Evolutionary conservation across 2,888 invertebrate species (phyloP).

Genomic region (Philaethria dido): DNA sequence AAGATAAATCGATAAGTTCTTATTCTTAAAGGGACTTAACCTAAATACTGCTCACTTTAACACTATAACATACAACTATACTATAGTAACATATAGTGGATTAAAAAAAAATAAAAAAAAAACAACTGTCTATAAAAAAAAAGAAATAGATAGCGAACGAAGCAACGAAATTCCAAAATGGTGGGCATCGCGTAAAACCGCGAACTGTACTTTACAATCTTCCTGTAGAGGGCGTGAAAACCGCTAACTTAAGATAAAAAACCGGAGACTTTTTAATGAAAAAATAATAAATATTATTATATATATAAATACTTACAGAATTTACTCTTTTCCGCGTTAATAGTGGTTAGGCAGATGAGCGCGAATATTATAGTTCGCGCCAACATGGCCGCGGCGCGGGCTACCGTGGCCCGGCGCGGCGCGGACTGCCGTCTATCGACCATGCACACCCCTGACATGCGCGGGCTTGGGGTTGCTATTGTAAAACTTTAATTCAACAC

Average conservation of each 20-base stretch:
- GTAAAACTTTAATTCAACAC: conserved; percentile 19
- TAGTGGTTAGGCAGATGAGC: conserved; percentile 61
- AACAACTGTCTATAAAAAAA: not conserved
- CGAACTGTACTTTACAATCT: conserved; percentile 44
- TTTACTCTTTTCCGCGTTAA: conserved; percentile 80
- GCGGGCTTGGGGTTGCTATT: conserved; percentile 51
- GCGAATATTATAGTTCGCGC: conserved; percentile 69
- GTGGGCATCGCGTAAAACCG: conserved; percentile 50
- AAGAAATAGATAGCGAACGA: conserved; percentile 25
- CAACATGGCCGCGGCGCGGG: conserved; percentile 73
- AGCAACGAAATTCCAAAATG: conserved; percentile 47
- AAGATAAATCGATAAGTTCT: conserved; percentile 17
- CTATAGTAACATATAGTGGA: not conserved
- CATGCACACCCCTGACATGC: conserved; percentile 42
- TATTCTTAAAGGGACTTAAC: conserved; percentile 19
- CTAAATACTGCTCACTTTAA: not conserved
- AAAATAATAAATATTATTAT: not conserved
- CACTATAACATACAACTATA: not conserved
- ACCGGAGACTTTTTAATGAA: too few relatives aligned
- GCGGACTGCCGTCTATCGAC: conserved; percentile 63
- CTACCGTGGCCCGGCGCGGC: conserved; percentile 55
- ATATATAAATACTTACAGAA: conserved; percentile 71
- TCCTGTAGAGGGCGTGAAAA: conserved; percentile 48
- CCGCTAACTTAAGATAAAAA: conserved; percentile 19
- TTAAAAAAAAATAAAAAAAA: not conserved